phyloP scores from a whole-genome alignment of 2,113 vertebrate species.

The Triplophysa dalaica region DNA sequence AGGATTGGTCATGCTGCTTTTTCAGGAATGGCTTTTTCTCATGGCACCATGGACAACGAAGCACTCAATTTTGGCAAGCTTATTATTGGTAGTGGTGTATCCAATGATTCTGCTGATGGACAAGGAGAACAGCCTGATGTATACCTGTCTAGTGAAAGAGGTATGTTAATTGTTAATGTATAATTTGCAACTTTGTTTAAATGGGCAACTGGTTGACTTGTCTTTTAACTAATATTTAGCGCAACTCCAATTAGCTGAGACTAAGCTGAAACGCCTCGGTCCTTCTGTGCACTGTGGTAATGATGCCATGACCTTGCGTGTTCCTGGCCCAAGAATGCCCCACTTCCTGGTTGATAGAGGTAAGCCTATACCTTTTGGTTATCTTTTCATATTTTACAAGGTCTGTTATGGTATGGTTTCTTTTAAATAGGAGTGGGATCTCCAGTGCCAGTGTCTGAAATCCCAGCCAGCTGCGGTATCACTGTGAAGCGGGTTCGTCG shows the following conservation, averaged over 20 bases:
- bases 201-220: too few relatives aligned
- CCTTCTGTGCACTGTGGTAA: conserved; percentile 45
- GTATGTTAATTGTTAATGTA: background rate
- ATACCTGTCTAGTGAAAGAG: background rate
- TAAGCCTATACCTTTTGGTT: background rate
- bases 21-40: background rate
- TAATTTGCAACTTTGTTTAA: too few relatives aligned
- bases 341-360: conserved; percentile 51
- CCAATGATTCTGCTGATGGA: background rate
- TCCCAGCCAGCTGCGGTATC: conserved; percentile 58
- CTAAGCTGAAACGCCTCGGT: background rate
- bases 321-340: conserved; percentile 22
- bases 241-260: background rate
- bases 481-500: conserved; percentile 53
- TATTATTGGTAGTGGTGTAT: background rate
- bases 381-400: background rate
- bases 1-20: background rate
- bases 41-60: too few relatives aligned
- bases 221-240: background rate
- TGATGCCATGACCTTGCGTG: conserved; percentile 38
- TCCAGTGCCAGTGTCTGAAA: conserved; percentile 53
- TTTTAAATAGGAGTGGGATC: conserved; percentile 44
- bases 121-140: background rate
- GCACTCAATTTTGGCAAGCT: conserved; percentile 5
- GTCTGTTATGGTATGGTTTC: background rate